Conservation (phyloP, 2,797 vertebrate species). For the Gorsachius magnificus region DNA sequence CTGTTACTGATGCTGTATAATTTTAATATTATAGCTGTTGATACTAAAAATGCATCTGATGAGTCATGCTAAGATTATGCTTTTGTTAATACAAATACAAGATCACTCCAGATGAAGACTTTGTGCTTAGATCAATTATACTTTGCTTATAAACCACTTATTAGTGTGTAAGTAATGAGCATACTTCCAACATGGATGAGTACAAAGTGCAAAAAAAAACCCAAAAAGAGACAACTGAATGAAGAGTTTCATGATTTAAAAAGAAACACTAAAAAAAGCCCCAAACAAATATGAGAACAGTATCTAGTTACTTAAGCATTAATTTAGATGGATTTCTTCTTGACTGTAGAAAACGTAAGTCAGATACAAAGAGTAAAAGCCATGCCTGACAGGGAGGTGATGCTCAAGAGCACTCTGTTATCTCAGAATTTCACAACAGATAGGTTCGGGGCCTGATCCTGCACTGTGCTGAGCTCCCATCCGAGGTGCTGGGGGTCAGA, state of each 20-base stretch:
- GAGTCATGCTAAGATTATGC: slow-evolving; percentile 45
- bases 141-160: slow-evolving; percentile 44
- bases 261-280: neutral
- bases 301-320: neutral
- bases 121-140: slow-evolving; percentile 24
- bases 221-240: neutral
- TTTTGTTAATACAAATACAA: slow-evolving; percentile 13
- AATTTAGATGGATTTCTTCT: neutral
- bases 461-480: neutral
- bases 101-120: slow-evolving; percentile 1
- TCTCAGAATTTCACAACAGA: neutral
- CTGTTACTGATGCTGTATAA: slow-evolving; percentile 32
- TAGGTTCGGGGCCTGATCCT: neutral
- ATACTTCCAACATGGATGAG: neutral
- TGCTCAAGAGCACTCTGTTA: neutral
- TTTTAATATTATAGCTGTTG: slow-evolving; percentile 63
- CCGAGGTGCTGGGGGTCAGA: neutral
- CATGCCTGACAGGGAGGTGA: neutral
- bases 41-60: slow-evolving; percentile 22
- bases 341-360: neutral
- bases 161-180: slow-evolving; percentile 12
- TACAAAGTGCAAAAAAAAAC: neutral
- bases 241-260: neutral
- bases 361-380: neutral
- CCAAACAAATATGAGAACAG: neutral